Evolutionary conservation across 2,797 vertebrate genomes (phyloP), one percentile per base, ranked within the genome.

Genomic region (Mormyrops attenuatus): DNA sequence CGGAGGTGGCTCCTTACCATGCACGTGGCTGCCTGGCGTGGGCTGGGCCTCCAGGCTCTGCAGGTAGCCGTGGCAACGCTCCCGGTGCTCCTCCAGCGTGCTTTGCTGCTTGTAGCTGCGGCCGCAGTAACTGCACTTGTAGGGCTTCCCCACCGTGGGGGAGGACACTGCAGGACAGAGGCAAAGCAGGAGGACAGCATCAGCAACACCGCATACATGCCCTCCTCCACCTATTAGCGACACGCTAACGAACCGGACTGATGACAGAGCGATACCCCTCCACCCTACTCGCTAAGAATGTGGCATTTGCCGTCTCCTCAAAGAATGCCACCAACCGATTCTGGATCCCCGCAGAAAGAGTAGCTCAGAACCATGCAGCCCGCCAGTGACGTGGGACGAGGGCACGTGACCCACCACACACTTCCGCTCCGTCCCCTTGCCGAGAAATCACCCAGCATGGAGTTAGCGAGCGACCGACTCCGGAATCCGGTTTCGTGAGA

Each of bases 11-110:
- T n/a, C 11, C 89, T 93, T 95, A 90, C 96, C 97, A 96, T 94
- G 92, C 93, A 34, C 94, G 92, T 91, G 93, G 90, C 9, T 94
- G 94, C 93, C 95, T 91, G 91, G 93, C 66, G 92, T 95, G 92
- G 13, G 93, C 89, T 96, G 96, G 57, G 94, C 90, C 93, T 93
- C 93, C 89, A 97, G 97, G 94, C 94, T 97, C 95, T 97, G 97
- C 55, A 97, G 95, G 95, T 97, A 98, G 92, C 95, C 95, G 93
- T 98, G 98, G 92, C 97, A 98, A 11, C 97, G 93, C 90, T 98
- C 98, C 92, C 97, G 93, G 96, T 98, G 98, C 92, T 98, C 98
- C 88, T 98, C 97, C 38, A 98, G 93, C 22, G 97, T 97, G 91
- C 97, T 98, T 0, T 95, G 93, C 92, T 95, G 95, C 93, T 95